Evolutionary conservation across 2,113 vertebrate species (phyloP), one percentile per base, ranked within the genome.

Genomic region (Helogale parvula): DNA sequence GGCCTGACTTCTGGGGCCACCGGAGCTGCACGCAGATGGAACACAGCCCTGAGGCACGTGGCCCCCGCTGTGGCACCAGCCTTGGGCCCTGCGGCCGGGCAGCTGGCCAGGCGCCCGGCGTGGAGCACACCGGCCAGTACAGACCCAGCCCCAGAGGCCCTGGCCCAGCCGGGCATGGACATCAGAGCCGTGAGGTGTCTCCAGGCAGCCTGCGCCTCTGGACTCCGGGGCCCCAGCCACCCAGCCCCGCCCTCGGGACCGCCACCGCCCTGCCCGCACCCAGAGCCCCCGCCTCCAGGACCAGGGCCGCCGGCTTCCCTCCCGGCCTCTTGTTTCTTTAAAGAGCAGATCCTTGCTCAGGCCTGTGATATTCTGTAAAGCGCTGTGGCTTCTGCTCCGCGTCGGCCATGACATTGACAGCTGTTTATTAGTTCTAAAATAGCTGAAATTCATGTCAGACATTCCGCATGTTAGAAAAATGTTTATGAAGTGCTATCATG

Each of bases 391-490:
- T 98, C 99, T 99, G 99, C 99, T 99, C 99, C 99, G 98, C 98
- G 98, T 99, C 99, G 98, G 86, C 96, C 97, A 50, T 98, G 98
- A 96, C 80, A 97, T 81, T 99, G 99, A 99, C 99, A 99, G 99
- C 98, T 99, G 99, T 99, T 99, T 99, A 99, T 99, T 99, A 99
- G 98, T 99, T 99, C 99, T 99, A 98, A 99, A 99, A 99, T 99
- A 99, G 98, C 99, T 99, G 99, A 99, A 98, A 99, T 99, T 98
- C 99, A 98, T 98, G 99, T 99, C 99, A 98, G 98, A 99, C 99
- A 99, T 99, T 99, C 98, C 96, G 10, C 98, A 98, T 98, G 99
- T 98, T 98, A 97, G 98, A 97, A 99, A 98, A 99, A 98, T 99
- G 99, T 99, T 99, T 99, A 99, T 98, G 98, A 98, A 98, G 99